Evolutionary conservation across 2,888 invertebrate species (phyloP).

Genomic region (Conus canariensis): DNA sequence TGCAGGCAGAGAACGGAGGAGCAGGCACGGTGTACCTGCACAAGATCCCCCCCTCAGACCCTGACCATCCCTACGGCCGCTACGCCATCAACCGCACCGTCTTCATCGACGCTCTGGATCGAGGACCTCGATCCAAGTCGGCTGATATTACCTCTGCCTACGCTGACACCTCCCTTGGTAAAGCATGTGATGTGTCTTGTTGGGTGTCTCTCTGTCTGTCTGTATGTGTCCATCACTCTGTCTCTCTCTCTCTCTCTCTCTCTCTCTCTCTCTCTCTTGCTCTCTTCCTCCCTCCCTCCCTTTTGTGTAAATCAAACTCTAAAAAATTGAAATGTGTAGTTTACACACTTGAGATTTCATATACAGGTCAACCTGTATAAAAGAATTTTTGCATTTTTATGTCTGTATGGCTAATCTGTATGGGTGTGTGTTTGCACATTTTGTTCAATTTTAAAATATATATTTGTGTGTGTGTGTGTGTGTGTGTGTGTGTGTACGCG

Average conservation of each 20-base stretch:
- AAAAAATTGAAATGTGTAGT: too few species aligned
- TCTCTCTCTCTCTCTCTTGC: too few species aligned
- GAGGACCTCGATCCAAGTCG: slow-evolving; percentile 41
- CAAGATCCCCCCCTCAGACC: slow-evolving; percentile 52
- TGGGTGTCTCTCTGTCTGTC: neutral
- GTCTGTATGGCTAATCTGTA: too few species aligned
- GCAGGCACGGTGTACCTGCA: slow-evolving; percentile 67
- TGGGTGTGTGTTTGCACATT: too few species aligned
- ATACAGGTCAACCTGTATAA: too few species aligned
- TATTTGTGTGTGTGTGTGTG: too few species aligned
- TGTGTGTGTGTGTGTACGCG: too few species aligned
- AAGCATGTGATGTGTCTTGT: neutral
- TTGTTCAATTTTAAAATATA: too few species aligned
- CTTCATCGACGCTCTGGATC: slow-evolving; percentile 58
- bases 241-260: neutral
- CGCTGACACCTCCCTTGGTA: slow-evolving; percentile 25
- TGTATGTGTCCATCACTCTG: neutral
- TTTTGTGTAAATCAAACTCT: too few species aligned
- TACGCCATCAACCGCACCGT: slow-evolving; percentile 63
- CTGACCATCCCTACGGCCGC: slow-evolving; percentile 13
- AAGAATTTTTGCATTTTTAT: too few species aligned
- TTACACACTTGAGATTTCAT: too few species aligned
- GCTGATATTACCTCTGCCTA: slow-evolving; percentile 38
- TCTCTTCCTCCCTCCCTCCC: too few species aligned
- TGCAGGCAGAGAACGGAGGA: slow-evolving; percentile 60